Base-by-base conservation (phyloP, 2,113 vertebrate genomes). In the Peromyscus maniculatus region DNA sequence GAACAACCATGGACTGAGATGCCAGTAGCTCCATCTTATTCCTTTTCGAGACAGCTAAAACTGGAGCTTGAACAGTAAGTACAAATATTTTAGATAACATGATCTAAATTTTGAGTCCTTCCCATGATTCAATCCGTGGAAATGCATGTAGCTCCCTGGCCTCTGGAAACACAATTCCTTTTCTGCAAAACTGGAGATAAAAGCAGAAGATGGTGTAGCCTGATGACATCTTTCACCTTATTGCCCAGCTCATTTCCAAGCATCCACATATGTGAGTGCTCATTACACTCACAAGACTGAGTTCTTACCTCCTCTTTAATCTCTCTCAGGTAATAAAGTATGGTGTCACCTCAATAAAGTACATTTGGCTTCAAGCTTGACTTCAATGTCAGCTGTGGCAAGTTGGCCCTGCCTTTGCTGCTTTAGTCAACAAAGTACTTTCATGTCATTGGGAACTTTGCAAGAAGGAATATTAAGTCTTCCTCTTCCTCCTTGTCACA, bases 41-140 rank as follows among this genome's bases (percentile, higher is more conserved):
- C 24, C 7, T 86, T 33, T 57, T n/a, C 39, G 49, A 21, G 52
- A 4, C 3, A 12, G 10, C 24, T 49, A 0, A 0, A 6, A 21
- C 15, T 36, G 3, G 6, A 3, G 4, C 46, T 6, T 3, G 55
- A n/a, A 59, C 5, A 33, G 1, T 17, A 33, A 89, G 10, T 91
- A 36, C 24, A 43, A n/a, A 94, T 10, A 26, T 52, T 55, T 93
- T 11, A 57, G 33, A 39, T 1, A 28, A 64, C 28, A 71, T 5
- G 7, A 5, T 2, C 43, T 0, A 1, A 19, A 12, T 57, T 57
- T 66, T 46, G n/a, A 12, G 62, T 11, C 49, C 24, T 89, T 55
- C 0, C 28, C 7, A 0, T 22, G 7, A 33, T 2, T 39, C 15
- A 39, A 33, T 43, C 1, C 22, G 1, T 89, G 28, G 49, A 71